Conservation (phyloP, 2,888 invertebrate genomes). For the Drosophila flavopinicola region DNA sequence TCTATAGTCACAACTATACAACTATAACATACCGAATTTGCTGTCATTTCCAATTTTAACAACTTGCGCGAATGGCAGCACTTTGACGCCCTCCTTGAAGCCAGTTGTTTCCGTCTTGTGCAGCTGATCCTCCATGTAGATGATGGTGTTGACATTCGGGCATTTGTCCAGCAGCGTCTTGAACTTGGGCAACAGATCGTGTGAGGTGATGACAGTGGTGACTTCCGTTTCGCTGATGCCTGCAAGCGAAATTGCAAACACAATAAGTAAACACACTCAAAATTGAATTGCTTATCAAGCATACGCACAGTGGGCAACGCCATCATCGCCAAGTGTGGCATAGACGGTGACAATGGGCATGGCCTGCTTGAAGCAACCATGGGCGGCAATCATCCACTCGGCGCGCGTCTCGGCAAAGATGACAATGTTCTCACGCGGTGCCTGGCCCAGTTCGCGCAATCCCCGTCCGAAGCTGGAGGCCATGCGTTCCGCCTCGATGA, state of each 20-base stretch:
- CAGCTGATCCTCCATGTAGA: slow-evolving; percentile 95
- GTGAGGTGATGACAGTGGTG: slow-evolving; percentile 95
- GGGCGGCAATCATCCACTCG: slow-evolving; percentile 98
- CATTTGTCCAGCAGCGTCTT: slow-evolving; percentile 90
- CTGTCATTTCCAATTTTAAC: slow-evolving; percentile 86
- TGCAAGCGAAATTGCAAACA: slow-evolving; percentile 26
- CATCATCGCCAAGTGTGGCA: slow-evolving; percentile 98
- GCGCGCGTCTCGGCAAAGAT: slow-evolving; percentile 98
- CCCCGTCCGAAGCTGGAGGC: slow-evolving; percentile 93
- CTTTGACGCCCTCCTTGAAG: slow-evolving; percentile 89
- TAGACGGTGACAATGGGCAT: slow-evolving; percentile 98
- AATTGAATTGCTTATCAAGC: background rate
- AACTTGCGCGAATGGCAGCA: slow-evolving; percentile 91
- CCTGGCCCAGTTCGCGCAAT: slow-evolving; percentile 91
- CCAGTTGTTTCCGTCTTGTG: slow-evolving; percentile 89
- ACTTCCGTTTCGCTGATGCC: slow-evolving; percentile 97
- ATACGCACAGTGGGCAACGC: slow-evolving; percentile 93
- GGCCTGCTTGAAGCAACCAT: slow-evolving; percentile 97
- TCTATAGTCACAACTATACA: slow-evolving; percentile 11
- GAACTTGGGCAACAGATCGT: slow-evolving; percentile 96
- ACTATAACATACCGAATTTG: slow-evolving; percentile 85
- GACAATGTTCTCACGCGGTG: slow-evolving; percentile 90
- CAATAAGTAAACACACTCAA: background rate
- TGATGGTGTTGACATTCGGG: slow-evolving; percentile 90
- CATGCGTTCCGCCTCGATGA: slow-evolving; percentile 89